These are phyloP conservation scores for Calephelis perditalis DNA, from an alignment of 2,888 invertebrate species.

Conservation along the genomic window DNA sequence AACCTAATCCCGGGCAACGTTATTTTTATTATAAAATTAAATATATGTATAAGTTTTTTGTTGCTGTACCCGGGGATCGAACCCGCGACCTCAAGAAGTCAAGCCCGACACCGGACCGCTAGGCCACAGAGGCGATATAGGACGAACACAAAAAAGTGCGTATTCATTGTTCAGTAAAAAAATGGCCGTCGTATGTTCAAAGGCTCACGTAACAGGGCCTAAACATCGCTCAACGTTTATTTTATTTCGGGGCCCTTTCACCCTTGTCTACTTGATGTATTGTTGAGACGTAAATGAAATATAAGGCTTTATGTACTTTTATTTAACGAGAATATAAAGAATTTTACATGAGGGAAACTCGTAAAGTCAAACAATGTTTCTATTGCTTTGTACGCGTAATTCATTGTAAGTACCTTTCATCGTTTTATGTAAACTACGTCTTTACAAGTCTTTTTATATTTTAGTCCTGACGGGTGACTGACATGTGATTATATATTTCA, in stretches of 20 bases:
- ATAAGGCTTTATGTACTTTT: conserved; percentile 52
- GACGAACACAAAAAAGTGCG: too few relatives aligned
- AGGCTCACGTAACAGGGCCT: conserved; percentile 37
- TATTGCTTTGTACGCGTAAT: conserved; percentile 2
- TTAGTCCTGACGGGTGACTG: conserved; percentile 2
- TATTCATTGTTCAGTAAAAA: not conserved
- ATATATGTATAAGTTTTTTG: too few relatives aligned
- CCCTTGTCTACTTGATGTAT: conserved; percentile 72
- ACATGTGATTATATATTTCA: not conserved
- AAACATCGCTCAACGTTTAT: conserved; percentile 64
- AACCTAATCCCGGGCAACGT: too few relatives aligned
- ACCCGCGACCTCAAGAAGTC: too few relatives aligned
- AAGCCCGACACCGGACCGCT: too few relatives aligned
- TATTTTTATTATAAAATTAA: too few relatives aligned
- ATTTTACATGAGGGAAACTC: conserved; percentile 7
- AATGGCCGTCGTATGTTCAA: not conserved
- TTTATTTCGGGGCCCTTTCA: conserved; percentile 62
- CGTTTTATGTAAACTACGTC: not conserved
- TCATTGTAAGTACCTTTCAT: conserved; percentile 1
- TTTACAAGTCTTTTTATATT: not conserved
- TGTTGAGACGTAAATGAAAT: conserved; percentile 65
- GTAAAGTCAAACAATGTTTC: conserved; percentile 11
- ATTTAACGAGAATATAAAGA: conserved; percentile 35
- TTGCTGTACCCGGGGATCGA: too few relatives aligned
- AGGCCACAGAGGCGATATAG: too few relatives aligned